Evolutionary conservation across 35 echinoderm and acorn worm species (phyloP).

Genomic region (Apostichopus japonicus): DNA sequence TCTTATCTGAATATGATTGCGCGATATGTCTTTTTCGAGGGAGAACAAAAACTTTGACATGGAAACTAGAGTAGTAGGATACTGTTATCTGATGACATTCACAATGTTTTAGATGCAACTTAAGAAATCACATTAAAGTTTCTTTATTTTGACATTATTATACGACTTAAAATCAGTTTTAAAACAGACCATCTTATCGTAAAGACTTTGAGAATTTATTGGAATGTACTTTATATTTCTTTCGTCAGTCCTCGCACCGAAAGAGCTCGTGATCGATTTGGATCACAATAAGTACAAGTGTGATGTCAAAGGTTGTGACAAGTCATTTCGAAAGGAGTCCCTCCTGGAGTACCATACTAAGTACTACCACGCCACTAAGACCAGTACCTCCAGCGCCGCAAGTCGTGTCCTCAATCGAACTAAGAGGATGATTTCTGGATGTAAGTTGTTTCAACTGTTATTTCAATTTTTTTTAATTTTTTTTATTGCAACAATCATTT

Average conservation of each 20-base stretch:
- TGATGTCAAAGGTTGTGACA: slow-evolving; percentile 80
- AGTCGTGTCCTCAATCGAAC: slow-evolving; percentile 59
- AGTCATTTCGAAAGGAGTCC: slow-evolving; percentile 87
- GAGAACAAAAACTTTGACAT: too few relatives aligned
- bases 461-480: too few relatives aligned
- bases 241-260: slow-evolving; percentile 79
- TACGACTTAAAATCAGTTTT: too few relatives aligned
- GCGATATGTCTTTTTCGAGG: too few relatives aligned
- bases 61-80: too few relatives aligned
- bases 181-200: too few relatives aligned
- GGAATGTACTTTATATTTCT: neutral
- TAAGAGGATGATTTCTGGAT: slow-evolving; percentile 53
- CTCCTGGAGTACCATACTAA: slow-evolving; percentile 94
- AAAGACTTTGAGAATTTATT: neutral
- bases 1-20: too few relatives aligned
- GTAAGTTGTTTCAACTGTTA: neutral
- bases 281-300: slow-evolving; percentile 99
- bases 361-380: slow-evolving; percentile 81
- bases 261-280: slow-evolving; percentile 91
- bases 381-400: slow-evolving; percentile 37
- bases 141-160: too few relatives aligned
- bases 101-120: too few relatives aligned
- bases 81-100: too few relatives aligned
- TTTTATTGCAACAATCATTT: too few relatives aligned
- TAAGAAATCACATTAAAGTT: too few relatives aligned